Base-by-base conservation (phyloP, 2,113 vertebrate genomes). In the Copsychus sechellarum region DNA sequence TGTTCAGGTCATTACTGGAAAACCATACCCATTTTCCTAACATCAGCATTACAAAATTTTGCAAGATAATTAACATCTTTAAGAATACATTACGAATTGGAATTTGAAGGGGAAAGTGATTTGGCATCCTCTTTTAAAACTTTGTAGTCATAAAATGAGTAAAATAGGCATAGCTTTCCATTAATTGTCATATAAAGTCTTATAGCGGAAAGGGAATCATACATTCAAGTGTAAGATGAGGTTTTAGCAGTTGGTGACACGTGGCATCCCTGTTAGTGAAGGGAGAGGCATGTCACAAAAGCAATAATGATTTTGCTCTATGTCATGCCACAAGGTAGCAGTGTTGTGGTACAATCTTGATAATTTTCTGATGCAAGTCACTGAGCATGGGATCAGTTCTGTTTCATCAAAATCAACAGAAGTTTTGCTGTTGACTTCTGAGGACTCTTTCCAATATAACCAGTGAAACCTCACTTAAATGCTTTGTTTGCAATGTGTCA, bases 241-340 rank as follows among this genome's bases (percentile, higher is more conserved):
- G 36, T 0, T 0, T 78, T 86, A 67, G 62, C 72, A 43, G 62
- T 88, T 92, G 62, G 79, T 84, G 84, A 92, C 89, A 65, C 57
- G 47, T 70, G 84, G 36, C 57, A 73, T 66, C 81, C 65, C 40
- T 8, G 31, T 57, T 61, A 70, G 45, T 48, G 56, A 71, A 93
- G 56, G 13, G 66, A 90, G 72, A 94, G 64, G 40, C 69, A 56
- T 61, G 83, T 74, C 88, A 89, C 81, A 70, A 48, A 91, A 90
- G 89, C 80, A 71, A 25, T 85, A 61, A 90, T 79, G 38, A 40
- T 81, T 87, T 83, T 86, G 67, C 92, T 86, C 53, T 80, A 2
- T 83, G 88, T 92, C 92, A 48, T 92, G 61, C 86, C 95, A 96
- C 90, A 93, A 95, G 93, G 92, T 96, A 97, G 94, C 92, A 95